Base-by-base conservation (phyloP, 2,888 invertebrate species). In the Arctia plantaginis region DNA sequence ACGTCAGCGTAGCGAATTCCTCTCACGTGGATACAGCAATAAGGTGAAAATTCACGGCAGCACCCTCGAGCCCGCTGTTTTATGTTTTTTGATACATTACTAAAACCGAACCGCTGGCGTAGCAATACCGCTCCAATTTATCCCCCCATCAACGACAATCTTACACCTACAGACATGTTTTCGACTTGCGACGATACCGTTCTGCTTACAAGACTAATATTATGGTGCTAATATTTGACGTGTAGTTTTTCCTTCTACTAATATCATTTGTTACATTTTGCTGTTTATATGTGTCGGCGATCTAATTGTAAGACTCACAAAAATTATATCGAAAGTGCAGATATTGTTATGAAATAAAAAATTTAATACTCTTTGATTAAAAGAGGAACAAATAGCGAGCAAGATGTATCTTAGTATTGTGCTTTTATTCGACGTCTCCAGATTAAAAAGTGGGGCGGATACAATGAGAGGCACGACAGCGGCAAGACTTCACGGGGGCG, bases 381-480 rank as follows among this genome's bases (percentile, higher is more conserved):
- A 93, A 92, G 87, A 86, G 86, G 88, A 90, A 91, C 89, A 91
- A 91, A 90, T 90, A 89, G 85, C 87, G 88, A 90, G 88, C 86
- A 83, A 90, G 91, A 91, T 89, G 90, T 92, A 92, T 92, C 91
- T 89, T 88, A 87, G 90, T 91, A 93, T 93, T 93, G 93, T 93
- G 90, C 90, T 92, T 92, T 91, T 93, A 92, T 94, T 92, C 91
- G 91, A 92, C 91, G 91, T 93, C 93, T 93, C 92, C 90, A 93
- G 95, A 94, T 93, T 94, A 93, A 94, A 94, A 95, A 94, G 90
- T 92, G 92, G 93, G 90, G 87, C 92, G 92, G 87, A 90, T 85
- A 92, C 93, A 93, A 93, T 93, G 92, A 92, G 89, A 89, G 87
- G 86, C 85, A 86, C 85, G 88, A 86, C 86, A 88, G 83, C 87